Evolutionary conservation across 2,888 invertebrate species (phyloP), one percentile per base, ranked within the genome.

Genomic region (Dynastes tityus): DNA sequence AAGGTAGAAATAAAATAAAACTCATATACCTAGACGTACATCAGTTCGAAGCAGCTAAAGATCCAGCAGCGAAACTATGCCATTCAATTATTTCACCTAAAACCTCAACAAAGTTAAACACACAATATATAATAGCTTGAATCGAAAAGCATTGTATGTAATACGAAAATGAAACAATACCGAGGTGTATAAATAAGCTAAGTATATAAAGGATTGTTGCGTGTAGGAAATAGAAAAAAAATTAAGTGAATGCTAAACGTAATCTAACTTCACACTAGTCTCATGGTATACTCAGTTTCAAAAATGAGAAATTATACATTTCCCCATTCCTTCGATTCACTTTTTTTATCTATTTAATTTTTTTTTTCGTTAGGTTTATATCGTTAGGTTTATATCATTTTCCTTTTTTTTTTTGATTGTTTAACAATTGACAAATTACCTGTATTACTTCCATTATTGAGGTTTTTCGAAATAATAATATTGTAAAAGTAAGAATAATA

Each of bases 351-450:
- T 3, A 9, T 49, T 45, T 27, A 13, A 1, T 22, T 22, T 22
- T 22, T n/a, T 0, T 55, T 32, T 22, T 53, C 37, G 9, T 32
- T 37, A 6, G 32, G 16, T 45, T 67, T 45, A 11, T 0, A 1
- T 22, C 11, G 8, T 45, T 9, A 45, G 8, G 8, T 8, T 13
- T 40, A 16, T 16, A 55, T 40, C 16, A 16, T 9, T 3, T 45
- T 73, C 1, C 6, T 40, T 22, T 73, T 74, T 74, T 16, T 74
- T 74, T 74, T 22, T 74, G 73, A 49, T 74, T 74, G 63, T 49
- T 68, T 74, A 74, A 13, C 16, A 74, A 74, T 74, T 74, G 73
- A 74, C 73, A 45, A 22, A 22, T 61, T 74, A 74, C 73, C 73
- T 74, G 73, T 27, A 74, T 61, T 61, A 61, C 32, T 74, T 29